Evolutionary conservation across 53 echinoderm and acorn worm genomes (phyloP).

Genomic region (Antedon mediterranea): DNA sequence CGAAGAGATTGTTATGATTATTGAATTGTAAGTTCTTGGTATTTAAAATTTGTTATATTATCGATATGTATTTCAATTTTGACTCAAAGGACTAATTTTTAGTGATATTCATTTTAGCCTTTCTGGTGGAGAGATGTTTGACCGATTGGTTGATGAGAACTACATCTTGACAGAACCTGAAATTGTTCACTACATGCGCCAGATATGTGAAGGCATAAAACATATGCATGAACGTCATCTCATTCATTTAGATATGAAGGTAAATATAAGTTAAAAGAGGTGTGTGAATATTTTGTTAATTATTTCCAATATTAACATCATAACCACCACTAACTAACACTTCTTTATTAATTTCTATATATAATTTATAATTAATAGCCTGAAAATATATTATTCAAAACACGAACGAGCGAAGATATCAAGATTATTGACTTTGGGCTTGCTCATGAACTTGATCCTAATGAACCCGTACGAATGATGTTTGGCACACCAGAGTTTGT

Average conservation of each 20-base stretch:
- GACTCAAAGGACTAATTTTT: no score
- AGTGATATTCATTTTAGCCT: slow-evolving; percentile 29
- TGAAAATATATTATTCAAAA: slow-evolving; percentile 79
- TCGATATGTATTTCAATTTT: no score
- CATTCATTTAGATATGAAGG: slow-evolving; percentile 93
- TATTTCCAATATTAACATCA: no score
- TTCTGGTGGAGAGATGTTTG: slow-evolving; percentile 97
- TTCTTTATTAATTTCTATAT: no score
- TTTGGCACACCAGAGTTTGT: slow-evolving; percentile 96
- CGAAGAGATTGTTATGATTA: slow-evolving; percentile 90
- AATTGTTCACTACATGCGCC: slow-evolving; percentile 81
- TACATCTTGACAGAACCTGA: slow-evolving; percentile 98
- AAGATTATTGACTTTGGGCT: slow-evolving; percentile 13
- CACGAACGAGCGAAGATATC: slow-evolving; percentile 45
- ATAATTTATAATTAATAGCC: no score
- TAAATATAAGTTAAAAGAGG: slow-evolving; percentile 12
- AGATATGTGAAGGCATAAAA: slow-evolving; percentile 67
- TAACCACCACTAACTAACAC: no score
- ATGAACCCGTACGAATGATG: slow-evolving; percentile 52
- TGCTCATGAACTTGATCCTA: slow-evolving; percentile 3
- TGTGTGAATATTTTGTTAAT: no score
- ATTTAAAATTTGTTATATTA: no score
- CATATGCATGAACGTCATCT: slow-evolving; percentile 98
- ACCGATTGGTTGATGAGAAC: slow-evolving; percentile 92
- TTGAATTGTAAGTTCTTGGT: slow-evolving; percentile 96